Evolutionary conservation across 2,113 vertebrate genomes (phyloP).

Genomic region (Sinocyclocheilus rhinocerous): DNA sequence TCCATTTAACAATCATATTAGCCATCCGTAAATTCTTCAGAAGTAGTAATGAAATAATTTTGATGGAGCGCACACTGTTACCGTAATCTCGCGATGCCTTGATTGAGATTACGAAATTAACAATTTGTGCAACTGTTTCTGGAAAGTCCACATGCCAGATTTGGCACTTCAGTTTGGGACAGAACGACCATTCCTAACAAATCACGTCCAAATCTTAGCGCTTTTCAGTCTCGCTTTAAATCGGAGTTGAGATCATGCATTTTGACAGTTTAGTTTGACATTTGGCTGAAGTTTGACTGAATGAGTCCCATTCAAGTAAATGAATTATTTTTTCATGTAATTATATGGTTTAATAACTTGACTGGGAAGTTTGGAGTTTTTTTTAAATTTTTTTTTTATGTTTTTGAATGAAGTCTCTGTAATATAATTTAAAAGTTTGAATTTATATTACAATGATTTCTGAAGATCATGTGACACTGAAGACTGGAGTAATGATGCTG

Average conservation of each 20-base stretch:
- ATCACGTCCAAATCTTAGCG: too few species aligned
- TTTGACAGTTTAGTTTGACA: too few species aligned
- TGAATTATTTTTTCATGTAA: too few species aligned
- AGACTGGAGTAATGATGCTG: not conserved
- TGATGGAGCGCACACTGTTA: not conserved
- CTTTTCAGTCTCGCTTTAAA: too few species aligned
- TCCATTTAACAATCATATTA: constrained; percentile 3
- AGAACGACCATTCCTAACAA: too few species aligned
- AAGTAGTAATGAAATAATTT: constrained; percentile 3
- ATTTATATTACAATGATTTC: too few species aligned
- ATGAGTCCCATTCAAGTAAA: not conserved
- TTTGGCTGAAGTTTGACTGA: too few species aligned
- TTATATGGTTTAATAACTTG: too few species aligned
- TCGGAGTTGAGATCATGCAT: too few species aligned
- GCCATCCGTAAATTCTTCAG: not conserved
- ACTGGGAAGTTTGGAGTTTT: not conserved
- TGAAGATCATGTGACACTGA: too few species aligned
- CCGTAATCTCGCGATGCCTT: not conserved
- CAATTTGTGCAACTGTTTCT: not conserved
- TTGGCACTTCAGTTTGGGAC: too few species aligned
- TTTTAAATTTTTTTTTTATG: not conserved
- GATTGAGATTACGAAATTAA: not conserved
- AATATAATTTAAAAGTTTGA: too few species aligned
- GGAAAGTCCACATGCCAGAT: not conserved
- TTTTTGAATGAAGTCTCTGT: not conserved